Conservation (phyloP, 2,113 vertebrate genomes). For the Microtus pennsylvanicus region DNA sequence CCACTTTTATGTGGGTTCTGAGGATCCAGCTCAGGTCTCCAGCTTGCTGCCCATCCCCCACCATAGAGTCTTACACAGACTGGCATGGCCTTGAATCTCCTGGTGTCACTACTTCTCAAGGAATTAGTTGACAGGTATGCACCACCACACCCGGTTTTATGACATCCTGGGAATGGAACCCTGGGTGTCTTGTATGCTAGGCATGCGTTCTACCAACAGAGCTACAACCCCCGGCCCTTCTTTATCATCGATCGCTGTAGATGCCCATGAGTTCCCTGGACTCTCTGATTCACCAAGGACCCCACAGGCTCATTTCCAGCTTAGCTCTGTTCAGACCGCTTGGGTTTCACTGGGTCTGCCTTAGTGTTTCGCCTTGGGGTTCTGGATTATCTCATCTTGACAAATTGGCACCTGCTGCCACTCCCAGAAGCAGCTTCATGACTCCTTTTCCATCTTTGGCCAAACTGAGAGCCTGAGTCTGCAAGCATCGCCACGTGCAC, state of each 20-base stretch:
- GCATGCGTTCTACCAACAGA: neutral
- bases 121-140: too few relatives aligned
- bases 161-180: neutral
- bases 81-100: neutral
- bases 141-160: neutral
- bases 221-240: neutral
- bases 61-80: neutral
- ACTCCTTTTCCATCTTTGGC: neutral
- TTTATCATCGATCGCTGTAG: neutral
- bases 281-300: neutral
- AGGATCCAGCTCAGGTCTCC: neutral
- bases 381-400: neutral
- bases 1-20: neutral
- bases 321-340: neutral
- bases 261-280: neutral
- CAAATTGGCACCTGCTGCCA: neutral
- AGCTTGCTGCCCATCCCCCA: neutral
- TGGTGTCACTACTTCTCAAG: neutral
- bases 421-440: neutral
- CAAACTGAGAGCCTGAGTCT: neutral
- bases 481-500: neutral
- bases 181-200: fast-evolving
- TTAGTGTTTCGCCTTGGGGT: neutral
- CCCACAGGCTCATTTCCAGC: neutral
- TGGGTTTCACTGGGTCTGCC: neutral